Base-by-base conservation (phyloP, 2,888 invertebrate species). In the Caenorhabditis plicata region DNA sequence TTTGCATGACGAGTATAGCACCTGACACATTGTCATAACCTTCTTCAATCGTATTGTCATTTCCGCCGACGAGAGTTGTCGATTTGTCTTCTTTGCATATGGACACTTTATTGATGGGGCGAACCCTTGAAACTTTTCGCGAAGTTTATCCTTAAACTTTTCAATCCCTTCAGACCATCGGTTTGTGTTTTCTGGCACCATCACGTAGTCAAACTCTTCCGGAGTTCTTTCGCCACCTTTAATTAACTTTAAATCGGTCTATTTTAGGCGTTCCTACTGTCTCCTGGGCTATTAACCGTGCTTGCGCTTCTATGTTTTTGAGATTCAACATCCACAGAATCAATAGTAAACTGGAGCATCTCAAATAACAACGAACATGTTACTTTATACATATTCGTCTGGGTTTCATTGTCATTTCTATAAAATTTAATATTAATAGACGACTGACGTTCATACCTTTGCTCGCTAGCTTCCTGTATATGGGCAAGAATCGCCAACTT, bases 231-330 rank as follows among this genome's bases (percentile, higher is more conserved):
- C 45, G 8, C 42, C 53, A 33, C 49, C 49, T n/a, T 55, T 49
- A 3, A 48, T 39, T 17, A 49, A 45, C 13, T 55, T 48, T 2
- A 49, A 45, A 36, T 49, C 48, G 2, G 43, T 48, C 23, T 48
- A 17, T 44, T 44, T 49, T 31, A 45, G 44, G 3, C 48, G 20
- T 0, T 48, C 48, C 13, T 48, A 55, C 38, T 53, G 22, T 17
- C 42, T 2, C 3, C 7, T 8, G 42, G 42, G 3, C 27, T 47
- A n/a, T 36, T 47, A 2, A 20, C 13, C 2, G 13, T 22, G 15
- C 62, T 62, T 3, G 62, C 62, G 19, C 55, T 56, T n/a, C 52
- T 13, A 22, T 62, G 62, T 5, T 55, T 44, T 33, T 50, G 50
- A 1, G 47, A 47, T 23, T 61, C 60, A 19, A 42, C 43, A 4